Percentiles rank a stretch among this genome's conserved stretches.
phyloP scores from a whole-genome alignment of 2,797 vertebrate genomes.

The Ctenopoma multispine region DNA sequence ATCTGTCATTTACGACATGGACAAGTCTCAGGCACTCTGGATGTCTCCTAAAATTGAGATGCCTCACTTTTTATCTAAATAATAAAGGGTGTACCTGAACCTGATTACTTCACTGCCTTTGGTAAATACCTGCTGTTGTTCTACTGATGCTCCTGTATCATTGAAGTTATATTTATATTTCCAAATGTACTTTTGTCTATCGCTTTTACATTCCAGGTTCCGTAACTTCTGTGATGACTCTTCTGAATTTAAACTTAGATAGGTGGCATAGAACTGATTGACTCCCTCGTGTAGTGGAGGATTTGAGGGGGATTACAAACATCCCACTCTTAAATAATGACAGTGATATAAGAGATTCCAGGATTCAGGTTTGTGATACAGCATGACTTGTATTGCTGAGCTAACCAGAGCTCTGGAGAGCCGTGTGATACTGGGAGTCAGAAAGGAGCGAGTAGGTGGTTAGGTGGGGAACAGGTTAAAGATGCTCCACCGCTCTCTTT shows the following conservation, averaged over 20 bases:
- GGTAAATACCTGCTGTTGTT: conserved; percentile 24
- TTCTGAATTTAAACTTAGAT: conserved; percentile 23
- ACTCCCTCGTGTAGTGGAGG: conserved; percentile 18
- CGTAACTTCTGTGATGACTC: not conserved
- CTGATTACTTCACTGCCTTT: conserved; percentile 16
- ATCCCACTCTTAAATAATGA: conserved; percentile 22
- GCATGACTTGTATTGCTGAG: conserved; percentile 44
- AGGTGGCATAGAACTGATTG: conserved; percentile 25
- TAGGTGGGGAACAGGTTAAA: conserved; percentile 74
- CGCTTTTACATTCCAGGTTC: conserved; percentile 18
- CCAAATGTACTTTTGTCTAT: conserved; percentile 8
- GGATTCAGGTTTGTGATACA: conserved; percentile 40
- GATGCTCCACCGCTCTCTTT: conserved; percentile 64
- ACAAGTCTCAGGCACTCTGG: not conserved
- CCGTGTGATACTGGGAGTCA: conserved; percentile 42
- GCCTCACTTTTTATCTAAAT: conserved; percentile 21
- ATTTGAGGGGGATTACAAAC: conserved; percentile 32
- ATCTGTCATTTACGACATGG: conserved; percentile 7
- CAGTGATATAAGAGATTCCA: conserved; percentile 34
- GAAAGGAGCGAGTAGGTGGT: conserved; percentile 65
- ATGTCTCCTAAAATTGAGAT: conserved; percentile 4
- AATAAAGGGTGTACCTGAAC: conserved; percentile 16
- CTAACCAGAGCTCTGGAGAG: conserved; percentile 42
- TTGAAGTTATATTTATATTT: conserved; percentile 26
- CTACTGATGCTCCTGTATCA: conserved; percentile 9